Evolutionary conservation across 2,797 vertebrate species (phyloP), one percentile per base, ranked within the genome.

Genomic region (Crocodylus rhombifer): DNA sequence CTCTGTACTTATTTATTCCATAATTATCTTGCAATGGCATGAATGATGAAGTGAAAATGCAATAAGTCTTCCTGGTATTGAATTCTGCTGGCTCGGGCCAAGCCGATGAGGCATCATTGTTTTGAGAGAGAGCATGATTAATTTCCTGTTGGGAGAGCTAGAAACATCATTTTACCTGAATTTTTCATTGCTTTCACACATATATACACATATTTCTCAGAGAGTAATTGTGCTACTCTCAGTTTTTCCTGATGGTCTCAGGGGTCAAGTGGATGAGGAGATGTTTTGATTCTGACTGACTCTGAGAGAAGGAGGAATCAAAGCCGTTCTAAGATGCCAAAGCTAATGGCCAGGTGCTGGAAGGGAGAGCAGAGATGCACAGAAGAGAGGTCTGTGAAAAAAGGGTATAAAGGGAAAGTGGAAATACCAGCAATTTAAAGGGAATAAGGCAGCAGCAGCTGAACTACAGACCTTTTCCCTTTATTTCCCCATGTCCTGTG

Each of bases 1-100:
- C 42, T 95, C 81, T 85, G 77, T 65, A 81, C 11, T 88, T 93
- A 80, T 61, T 94, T 95, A 85, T 93, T 75, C 33, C 23, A 9
- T 62, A 92, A 92, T 92, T 82, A 89, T 88, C 75, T 93, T 75
- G 78, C 63, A n/a, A 2, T 78, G 42, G 80, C 73, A 84, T 82
- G 88, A 95, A 76, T 58, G 85, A 91, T 91, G 83, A 95, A 77
- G 55, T 69, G 81, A 91, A 93, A 94, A 94, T 61, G 55, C 26
- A 30, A 5, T 88, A 85, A 82, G 5, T 20, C 30, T 92, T 88
- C 74, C 33, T 80, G 33, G 60, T 92, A 84, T 4, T 88, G 55
- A 23, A 88, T 91, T 88, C 55, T 86, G 56, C 89, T 91, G 74
- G 36, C 64, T 90, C 18, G 77, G 67, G 17, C 15, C 14, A 82